Conservation (phyloP, 2,113 vertebrate genomes). For the Pomatorhinus ruficollis region DNA sequence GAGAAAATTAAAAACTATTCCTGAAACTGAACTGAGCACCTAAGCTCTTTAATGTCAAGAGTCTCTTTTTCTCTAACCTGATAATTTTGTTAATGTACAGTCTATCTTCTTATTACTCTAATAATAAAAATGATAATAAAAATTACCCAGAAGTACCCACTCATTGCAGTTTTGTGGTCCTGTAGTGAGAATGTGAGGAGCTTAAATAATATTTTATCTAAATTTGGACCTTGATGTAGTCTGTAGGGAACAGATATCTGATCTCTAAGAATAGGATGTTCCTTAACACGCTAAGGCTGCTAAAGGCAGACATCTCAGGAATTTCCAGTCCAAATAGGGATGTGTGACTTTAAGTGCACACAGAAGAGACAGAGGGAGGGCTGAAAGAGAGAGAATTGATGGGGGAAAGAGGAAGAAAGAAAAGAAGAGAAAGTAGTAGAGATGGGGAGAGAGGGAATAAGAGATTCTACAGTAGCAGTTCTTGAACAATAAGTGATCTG, state of each 20-base stretch:
- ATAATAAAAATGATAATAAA: slow-evolving; percentile 1
- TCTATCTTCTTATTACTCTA: background rate
- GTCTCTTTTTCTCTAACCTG: background rate
- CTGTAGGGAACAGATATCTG: background rate
- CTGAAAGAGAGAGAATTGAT: background rate
- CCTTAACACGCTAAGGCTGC: background rate
- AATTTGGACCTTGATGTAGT: background rate
- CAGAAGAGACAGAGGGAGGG: background rate
- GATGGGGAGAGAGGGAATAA: background rate
- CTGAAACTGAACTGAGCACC: background rate
- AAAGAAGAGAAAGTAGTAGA: background rate
- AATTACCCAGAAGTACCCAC: background rate
- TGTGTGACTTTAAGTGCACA: background rate
- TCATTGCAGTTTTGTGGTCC: background rate
- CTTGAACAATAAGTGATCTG: background rate
- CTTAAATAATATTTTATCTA: background rate
- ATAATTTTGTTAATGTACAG: background rate
- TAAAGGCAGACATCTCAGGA: background rate
- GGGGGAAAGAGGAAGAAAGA: background rate
- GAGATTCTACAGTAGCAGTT: background rate
- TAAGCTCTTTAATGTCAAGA: background rate
- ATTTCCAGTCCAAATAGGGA: background rate
- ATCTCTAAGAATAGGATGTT: background rate
- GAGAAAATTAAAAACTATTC: background rate
- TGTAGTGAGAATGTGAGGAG: background rate